Conservation (phyloP, 2,113 vertebrate species). For the Vulpes vulpes region DNA sequence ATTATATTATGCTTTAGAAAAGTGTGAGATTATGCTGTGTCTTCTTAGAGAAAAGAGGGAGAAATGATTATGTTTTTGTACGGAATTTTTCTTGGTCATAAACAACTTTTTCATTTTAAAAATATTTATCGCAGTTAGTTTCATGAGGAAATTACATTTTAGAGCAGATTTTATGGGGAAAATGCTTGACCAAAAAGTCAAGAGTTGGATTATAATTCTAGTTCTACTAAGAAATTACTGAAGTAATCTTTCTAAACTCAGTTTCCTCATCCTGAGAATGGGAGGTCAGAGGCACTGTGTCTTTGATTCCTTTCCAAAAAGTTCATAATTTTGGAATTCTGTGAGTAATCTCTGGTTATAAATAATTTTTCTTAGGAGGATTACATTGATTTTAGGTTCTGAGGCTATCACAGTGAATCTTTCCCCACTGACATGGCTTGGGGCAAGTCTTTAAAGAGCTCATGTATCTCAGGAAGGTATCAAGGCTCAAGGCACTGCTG, state of each 20-base stretch:
- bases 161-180: neutral
- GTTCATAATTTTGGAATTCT: neutral
- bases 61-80: neutral
- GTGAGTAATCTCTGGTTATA: neutral
- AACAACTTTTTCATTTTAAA: neutral
- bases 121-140: neutral
- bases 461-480: neutral
- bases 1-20: neutral
- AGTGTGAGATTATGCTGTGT: neutral
- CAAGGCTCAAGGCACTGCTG: neutral
- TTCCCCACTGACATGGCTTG: neutral
- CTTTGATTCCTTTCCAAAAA: neutral
- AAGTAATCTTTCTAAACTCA: neutral
- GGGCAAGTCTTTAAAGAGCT: neutral
- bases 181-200: neutral
- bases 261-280: neutral
- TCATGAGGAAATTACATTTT: neutral
- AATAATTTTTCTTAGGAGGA: neutral
- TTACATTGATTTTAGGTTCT: conserved; percentile 30
- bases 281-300: neutral
- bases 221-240: neutral
- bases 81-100: neutral
- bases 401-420: neutral
- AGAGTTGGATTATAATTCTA: neutral
- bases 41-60: neutral